Percentiles rank a stretch among this genome's conserved stretches.
phyloP scores from a whole-genome alignment of 2,888 invertebrate genomes.

The Tipula lateralis region DNA sequence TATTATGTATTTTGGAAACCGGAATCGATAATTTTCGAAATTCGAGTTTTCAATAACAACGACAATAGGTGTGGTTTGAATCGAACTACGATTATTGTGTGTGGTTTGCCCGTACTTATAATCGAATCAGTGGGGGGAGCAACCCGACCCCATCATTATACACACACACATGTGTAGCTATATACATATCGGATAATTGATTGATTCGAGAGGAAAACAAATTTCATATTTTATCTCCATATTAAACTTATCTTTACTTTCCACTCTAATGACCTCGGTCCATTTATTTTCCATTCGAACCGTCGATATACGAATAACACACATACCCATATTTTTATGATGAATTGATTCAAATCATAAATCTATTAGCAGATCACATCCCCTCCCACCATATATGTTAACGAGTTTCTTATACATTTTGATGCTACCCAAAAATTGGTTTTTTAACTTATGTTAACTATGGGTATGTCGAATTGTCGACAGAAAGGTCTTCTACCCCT shows the following conservation, averaged over 20 bases:
- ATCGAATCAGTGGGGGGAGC: background rate
- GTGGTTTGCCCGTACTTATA: background rate
- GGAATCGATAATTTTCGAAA: background rate
- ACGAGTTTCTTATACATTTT: background rate
- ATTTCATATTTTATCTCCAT: background rate
- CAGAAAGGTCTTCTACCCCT: background rate
- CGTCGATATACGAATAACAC: background rate
- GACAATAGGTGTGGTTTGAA: background rate
- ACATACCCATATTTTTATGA: background rate
- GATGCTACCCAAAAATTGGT: background rate
- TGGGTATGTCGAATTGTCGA: background rate
- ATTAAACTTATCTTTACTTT: background rate
- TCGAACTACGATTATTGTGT: background rate
- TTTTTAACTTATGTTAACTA: background rate
- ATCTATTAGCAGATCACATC: background rate
- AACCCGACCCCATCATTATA: background rate
- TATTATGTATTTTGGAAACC: background rate
- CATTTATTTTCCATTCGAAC: background rate
- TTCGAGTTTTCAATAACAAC: background rate
- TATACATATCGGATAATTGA: slow-evolving; percentile 14
- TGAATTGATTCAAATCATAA: background rate
- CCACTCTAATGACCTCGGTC: slow-evolving; percentile 6
- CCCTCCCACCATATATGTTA: background rate
- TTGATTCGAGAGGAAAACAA: background rate
- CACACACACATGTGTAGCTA: background rate